Base-by-base conservation (phyloP, 1,140 invertebrate genomes). In the Melitaea cinxia region DNA sequence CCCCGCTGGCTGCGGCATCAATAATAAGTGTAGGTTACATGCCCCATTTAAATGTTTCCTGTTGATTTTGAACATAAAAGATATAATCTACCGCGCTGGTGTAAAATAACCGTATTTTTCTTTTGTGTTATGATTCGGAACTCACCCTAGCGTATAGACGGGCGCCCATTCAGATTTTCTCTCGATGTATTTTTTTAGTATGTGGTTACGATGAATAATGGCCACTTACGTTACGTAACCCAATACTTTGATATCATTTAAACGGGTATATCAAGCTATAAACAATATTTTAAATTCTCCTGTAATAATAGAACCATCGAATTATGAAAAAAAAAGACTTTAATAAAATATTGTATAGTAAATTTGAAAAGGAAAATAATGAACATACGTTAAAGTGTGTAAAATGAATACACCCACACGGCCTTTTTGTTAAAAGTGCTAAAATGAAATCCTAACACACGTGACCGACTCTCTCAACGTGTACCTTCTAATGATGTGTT, bases 1-100 rank as follows among this genome's bases (percentile, higher is more conserved):
- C 78, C 49, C 42, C 52, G 71, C 42, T 55, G 71, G 57, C 69
- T 68, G 70, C 63, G 75, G 84, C 83, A 83, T 86, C 84, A 80
- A 83, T 82, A 87, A 84, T 89, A 89, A 91, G 86, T 88, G 83
- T 89, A 85, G 88, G 86, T 89, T 91, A 89, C 82, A 91, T 88
- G 84, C 83, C 84, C 88, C 86, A 89, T 91, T 89, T 88, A 79
- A 81, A 88, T 75, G 79, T 77, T 88, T 88, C 88, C 88, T 89
- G 88, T 91, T 88, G 85, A 89, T 86, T 88, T 89, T 90, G 72
- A 84, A 82, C 81, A 86, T 87, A 87, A 85, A 87, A 87, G 86
- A 89, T 90, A 85, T 85, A 89, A 88, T 89, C 85, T 89, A 89
- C 88, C 86, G 75, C 88, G 82, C 74, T 88, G 78, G 85, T 88